Evolutionary conservation across 2,888 invertebrate genomes (phyloP).

Genomic region (Perdita meconis): DNA sequence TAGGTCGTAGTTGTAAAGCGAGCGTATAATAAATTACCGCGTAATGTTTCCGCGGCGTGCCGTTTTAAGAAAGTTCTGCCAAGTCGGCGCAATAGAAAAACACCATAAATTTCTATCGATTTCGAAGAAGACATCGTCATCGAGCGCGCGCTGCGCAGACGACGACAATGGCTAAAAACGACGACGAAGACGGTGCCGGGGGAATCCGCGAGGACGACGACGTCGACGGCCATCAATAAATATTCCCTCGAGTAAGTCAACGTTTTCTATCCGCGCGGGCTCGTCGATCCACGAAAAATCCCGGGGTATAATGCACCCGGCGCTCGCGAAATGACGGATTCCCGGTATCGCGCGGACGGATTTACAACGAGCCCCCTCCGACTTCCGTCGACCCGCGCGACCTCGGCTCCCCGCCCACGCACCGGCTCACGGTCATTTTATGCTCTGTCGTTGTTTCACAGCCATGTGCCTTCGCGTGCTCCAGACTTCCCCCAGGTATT

Average conservation of each 20-base stretch:
- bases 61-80: constrained; percentile 81
- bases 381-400: not conserved
- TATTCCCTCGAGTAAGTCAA: constrained; percentile 50
- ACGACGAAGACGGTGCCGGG: constrained; percentile 7
- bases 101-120: constrained; percentile 84
- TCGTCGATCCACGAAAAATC: constrained; percentile 62
- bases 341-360: constrained; percentile 57
- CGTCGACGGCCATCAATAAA: constrained; percentile 60
- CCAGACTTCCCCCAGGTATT: constrained; percentile 70
- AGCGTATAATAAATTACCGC: constrained; percentile 79
- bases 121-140: constrained; percentile 69
- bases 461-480: constrained; percentile 59
- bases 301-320: constrained; percentile 38
- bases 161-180: constrained; percentile 37
- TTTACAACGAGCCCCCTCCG: constrained; percentile 60
- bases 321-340: constrained; percentile 62
- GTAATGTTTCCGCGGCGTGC: constrained; percentile 77
- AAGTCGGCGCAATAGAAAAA: constrained; percentile 83
- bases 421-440: not conserved
- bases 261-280: constrained; percentile 19
- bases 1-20: constrained; percentile 61
- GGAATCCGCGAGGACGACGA: constrained; percentile 37
- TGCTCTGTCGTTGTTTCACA: constrained; percentile 41
- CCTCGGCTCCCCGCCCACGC: no score
- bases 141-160: constrained; percentile 22